These are phyloP conservation scores for Troides oblongomaculatus DNA, from an alignment of 2,888 invertebrate species.

Conservation along the genomic window DNA sequence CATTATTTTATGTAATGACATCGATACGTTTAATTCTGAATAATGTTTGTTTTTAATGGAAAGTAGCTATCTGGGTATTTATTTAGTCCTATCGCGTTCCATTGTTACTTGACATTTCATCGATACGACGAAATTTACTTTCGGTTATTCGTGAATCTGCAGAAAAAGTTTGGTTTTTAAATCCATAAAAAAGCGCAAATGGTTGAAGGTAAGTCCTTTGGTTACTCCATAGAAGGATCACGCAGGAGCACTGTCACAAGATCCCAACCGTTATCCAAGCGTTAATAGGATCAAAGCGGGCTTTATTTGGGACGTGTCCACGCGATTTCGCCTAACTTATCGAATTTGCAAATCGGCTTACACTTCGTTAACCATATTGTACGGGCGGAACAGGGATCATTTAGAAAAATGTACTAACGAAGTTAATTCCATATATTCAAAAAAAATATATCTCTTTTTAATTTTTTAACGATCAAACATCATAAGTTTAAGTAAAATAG, in stretches of 20 bases:
- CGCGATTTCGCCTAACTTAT: conserved; percentile 77
- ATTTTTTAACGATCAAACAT: not conserved
- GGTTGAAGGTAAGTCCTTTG: conserved; percentile 39
- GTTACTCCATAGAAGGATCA: conserved; percentile 58
- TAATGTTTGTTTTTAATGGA: conserved; percentile 14
- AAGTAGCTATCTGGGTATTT: not conserved
- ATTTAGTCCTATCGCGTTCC: conserved; percentile 4
- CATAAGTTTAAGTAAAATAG: not conserved
- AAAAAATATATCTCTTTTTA: not conserved
- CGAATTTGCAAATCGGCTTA: conserved; percentile 79
- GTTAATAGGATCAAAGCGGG: conserved; percentile 78
- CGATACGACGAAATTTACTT: not conserved
- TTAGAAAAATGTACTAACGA: conserved; percentile 20
- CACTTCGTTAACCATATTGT: conserved; percentile 69
- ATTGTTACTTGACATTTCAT: conserved; percentile 8
- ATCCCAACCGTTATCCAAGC: conserved; percentile 72
- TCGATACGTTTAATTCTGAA: conserved; percentile 16
- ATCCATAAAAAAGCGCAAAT: conserved; percentile 30
- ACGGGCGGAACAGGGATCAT: conserved; percentile 35
- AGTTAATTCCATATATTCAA: not conserved
- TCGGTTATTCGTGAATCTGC: not conserved
- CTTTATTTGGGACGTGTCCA: conserved; percentile 75
- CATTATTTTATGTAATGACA: conserved; percentile 20
- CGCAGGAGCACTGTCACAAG: conserved; percentile 61
- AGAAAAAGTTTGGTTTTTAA: conserved; percentile 3